These are phyloP conservation scores for Scolopax mira DNA, from an alignment of 2,113 vertebrate species.

Conservation along the genomic window DNA sequence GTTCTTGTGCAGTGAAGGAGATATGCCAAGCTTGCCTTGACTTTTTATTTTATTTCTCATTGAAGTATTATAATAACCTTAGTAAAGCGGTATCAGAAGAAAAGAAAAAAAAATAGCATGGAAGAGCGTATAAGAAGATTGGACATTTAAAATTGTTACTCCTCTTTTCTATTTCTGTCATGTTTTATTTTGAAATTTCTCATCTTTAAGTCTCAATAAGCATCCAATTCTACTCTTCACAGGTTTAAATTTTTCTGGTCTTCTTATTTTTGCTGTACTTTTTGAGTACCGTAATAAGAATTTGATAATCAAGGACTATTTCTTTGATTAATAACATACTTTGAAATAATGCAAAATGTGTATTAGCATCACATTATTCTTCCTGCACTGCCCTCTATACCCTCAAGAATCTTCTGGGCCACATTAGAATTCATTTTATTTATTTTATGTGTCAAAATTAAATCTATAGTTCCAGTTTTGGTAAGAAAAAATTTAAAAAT, in stretches of 20 bases:
- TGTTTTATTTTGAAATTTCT: neutral
- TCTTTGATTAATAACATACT: neutral
- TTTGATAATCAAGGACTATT: neutral
- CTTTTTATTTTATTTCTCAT: neutral
- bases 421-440: neutral
- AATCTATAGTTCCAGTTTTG: neutral
- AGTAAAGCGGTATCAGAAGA: neutral
- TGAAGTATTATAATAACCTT: neutral
- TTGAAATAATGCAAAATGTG: neutral
- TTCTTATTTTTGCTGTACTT: neutral
- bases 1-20: neutral
- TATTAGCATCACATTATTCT: rapidly evolving
- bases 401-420: neutral
- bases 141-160: neutral
- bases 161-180: neutral
- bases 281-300: neutral
- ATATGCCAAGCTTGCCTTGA: neutral
- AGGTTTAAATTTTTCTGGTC: neutral
- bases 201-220: neutral
- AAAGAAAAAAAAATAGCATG: rapidly evolving
- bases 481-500: neutral
- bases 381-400: rapidly evolving
- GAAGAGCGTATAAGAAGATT: neutral
- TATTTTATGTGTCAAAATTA: neutral
- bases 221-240: neutral